Evolutionary conservation across 2,113 vertebrate genomes (phyloP).

Genomic region (Pampusana beccarii): DNA sequence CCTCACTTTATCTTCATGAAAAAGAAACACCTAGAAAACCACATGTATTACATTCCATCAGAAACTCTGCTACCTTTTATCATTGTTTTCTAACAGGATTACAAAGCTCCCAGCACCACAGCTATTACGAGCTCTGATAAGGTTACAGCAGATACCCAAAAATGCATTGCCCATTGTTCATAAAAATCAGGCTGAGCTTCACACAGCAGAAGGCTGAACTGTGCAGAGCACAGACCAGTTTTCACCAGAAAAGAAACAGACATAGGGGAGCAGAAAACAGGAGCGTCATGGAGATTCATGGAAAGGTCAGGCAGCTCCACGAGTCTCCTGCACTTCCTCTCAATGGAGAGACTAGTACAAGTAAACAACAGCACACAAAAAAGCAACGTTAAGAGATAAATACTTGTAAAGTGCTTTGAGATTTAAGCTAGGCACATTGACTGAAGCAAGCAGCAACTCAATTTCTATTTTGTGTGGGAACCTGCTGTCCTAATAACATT

Average conservation of each 20-base stretch:
- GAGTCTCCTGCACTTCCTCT: background rate
- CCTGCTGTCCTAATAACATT: background rate
- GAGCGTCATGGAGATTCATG: background rate
- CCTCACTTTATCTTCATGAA: background rate
- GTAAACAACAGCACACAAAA: background rate
- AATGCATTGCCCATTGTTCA: background rate
- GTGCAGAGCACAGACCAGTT: background rate
- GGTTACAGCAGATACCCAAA: background rate
- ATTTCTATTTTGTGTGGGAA: background rate
- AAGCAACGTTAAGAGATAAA: background rate
- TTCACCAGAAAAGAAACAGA: background rate
- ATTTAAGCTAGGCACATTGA: background rate
- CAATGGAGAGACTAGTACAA: background rate
- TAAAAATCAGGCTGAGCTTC: background rate
- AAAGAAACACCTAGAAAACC: background rate
- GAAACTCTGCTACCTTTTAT: slow-evolving; percentile 22
- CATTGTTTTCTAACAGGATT: background rate
- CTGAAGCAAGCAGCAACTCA: background rate
- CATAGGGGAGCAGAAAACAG: background rate
- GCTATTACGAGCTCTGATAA: background rate
- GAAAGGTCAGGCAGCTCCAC: background rate
- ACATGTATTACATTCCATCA: background rate
- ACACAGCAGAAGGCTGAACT: background rate
- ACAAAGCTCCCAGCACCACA: background rate
- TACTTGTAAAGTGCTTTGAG: background rate